Evolutionary conservation across 2,888 invertebrate genomes (phyloP).

Genomic region (Agonopterix alstromeriana): DNA sequence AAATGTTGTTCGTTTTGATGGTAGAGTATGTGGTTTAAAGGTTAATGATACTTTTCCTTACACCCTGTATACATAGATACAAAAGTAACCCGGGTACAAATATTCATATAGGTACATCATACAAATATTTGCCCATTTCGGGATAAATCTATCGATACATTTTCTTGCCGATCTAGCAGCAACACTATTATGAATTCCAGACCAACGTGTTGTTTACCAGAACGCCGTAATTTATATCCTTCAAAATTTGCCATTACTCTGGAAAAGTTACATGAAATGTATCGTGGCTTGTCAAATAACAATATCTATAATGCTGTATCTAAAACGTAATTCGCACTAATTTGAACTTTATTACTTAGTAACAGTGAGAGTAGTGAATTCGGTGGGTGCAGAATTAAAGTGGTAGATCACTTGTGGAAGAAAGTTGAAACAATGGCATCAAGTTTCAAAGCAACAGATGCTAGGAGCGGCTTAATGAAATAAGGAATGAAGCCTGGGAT

Average conservation of each 20-base stretch:
- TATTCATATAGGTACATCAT: too few relatives aligned
- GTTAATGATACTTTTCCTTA: too few relatives aligned
- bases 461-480: slow-evolving; percentile 50
- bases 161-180: too few relatives aligned
- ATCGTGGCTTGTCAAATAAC: slow-evolving; percentile 30
- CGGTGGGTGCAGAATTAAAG: slow-evolving; percentile 5
- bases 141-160: too few relatives aligned
- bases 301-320: background rate
- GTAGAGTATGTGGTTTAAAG: too few relatives aligned
- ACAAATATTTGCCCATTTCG: too few relatives aligned
- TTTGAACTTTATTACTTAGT: background rate
- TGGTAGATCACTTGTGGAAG: slow-evolving; percentile 26
- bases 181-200: too few relatives aligned
- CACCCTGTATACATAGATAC: too few relatives aligned
- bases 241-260: slow-evolving; percentile 23
- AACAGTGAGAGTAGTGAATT: slow-evolving; percentile 6
- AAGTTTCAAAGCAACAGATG: slow-evolving; percentile 60
- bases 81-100: too few relatives aligned
- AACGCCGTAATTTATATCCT: slow-evolving; percentile 22
- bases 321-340: too few relatives aligned
- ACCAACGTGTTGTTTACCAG: background rate
- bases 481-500: slow-evolving; percentile 21
- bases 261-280: slow-evolving; percentile 27
- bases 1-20: too few relatives aligned
- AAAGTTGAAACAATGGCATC: slow-evolving; percentile 51